phyloP scores from a whole-genome alignment of 2,888 invertebrate genomes.

The Incurvaria masculella region DNA sequence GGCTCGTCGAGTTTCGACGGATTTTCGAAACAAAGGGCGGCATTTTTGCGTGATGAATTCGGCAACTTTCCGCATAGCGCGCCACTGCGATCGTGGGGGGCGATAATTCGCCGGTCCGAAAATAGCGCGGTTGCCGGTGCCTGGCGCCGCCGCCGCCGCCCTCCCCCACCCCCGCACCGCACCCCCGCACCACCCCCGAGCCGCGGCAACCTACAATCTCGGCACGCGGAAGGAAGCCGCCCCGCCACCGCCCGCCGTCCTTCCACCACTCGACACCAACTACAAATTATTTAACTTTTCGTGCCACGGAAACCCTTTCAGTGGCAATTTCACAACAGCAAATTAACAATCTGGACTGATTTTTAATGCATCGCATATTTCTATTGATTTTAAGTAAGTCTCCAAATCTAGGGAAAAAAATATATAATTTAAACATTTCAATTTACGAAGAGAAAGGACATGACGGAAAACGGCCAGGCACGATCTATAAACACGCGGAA shows the following conservation, averaged over 20 bases:
- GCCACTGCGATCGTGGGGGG: slow-evolving; percentile 35
- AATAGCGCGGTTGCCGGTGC: slow-evolving; percentile 31
- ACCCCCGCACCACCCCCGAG: slow-evolving; percentile 42
- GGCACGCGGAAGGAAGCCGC: slow-evolving; percentile 41
- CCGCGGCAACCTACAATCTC: slow-evolving; percentile 55
- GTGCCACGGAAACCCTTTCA: too few species aligned
- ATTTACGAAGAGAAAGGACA: too few species aligned
- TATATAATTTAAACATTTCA: too few species aligned
- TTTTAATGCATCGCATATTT: too few species aligned
- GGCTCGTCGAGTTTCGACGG: not conserved
- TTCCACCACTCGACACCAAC: not conserved
- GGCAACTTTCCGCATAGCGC: slow-evolving; percentile 46
- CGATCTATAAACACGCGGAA: too few species aligned
- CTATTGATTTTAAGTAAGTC: too few species aligned
- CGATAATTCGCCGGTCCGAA: slow-evolving; percentile 53
- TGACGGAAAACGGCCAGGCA: too few species aligned
- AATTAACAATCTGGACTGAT: too few species aligned
- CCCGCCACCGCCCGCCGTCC: slow-evolving; percentile 16
- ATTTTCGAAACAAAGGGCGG: slow-evolving; percentile 19
- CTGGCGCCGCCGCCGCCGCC: slow-evolving; percentile 45
- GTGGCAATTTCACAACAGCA: too few species aligned
- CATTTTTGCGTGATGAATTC: slow-evolving; percentile 47
- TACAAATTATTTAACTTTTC: too few species aligned
- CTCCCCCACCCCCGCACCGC: slow-evolving; percentile 39
- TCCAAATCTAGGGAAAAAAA: too few species aligned